A percentile compares a stretch with the other conserved stretches of the same genome.
Conservation (phyloP, 2,797 vertebrate species). For the Podarcis lilfordi region DNA sequence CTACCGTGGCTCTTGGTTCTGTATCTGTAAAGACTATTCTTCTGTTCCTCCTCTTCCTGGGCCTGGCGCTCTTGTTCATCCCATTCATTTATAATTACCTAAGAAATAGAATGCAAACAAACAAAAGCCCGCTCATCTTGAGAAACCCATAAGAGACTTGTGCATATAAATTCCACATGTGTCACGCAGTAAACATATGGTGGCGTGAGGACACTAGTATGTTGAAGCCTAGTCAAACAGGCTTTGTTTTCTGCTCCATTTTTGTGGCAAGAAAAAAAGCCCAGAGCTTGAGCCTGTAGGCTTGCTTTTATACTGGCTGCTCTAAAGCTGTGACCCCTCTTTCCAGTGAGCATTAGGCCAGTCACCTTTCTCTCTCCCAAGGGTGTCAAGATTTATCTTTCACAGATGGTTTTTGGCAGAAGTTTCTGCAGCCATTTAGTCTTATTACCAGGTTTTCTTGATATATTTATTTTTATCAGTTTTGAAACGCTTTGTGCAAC, state of each 20-base stretch:
- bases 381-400: background rate
- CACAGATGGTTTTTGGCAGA: background rate
- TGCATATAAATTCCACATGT: background rate
- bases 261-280: background rate
- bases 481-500: background rate
- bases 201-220: background rate
- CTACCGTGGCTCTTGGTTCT: slow-evolving; percentile 82
- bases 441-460: background rate
- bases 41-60: slow-evolving; percentile 83
- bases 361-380: background rate
- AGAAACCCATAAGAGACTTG: background rate
- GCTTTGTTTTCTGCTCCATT: background rate
- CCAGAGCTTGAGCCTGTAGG: too few species aligned
- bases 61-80: slow-evolving; percentile 88
- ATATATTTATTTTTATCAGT: background rate
- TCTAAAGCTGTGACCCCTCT: background rate
- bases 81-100: slow-evolving; percentile 96
- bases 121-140: accelerated
- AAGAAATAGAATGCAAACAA: slow-evolving; percentile 30
- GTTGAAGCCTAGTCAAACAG: background rate
- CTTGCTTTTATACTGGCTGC: background rate
- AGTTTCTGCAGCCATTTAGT: background rate
- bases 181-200: background rate
- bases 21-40: slow-evolving; percentile 87
- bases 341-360: background rate